These are phyloP conservation scores for Ophion slaviceki DNA, from an alignment of 2,888 invertebrate genomes.

Conservation along the genomic window DNA sequence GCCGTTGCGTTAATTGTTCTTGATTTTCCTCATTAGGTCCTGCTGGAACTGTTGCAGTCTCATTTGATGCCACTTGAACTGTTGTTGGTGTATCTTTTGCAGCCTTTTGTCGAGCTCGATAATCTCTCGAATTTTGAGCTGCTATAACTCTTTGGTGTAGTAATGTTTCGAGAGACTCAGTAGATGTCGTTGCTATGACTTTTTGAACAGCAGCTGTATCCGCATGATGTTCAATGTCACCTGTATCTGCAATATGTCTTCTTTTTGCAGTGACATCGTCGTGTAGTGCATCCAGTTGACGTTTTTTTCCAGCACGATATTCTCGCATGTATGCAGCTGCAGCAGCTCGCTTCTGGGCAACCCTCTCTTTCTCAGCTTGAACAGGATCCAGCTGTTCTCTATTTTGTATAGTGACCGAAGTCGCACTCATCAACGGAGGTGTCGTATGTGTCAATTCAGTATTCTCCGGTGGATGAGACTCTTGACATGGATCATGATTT, in stretches of 20 bases:
- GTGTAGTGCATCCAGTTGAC: background rate
- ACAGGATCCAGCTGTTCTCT: constrained; percentile 16
- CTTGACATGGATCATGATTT: constrained; percentile 7
- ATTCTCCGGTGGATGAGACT: constrained; percentile 6
- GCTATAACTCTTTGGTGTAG: background rate
- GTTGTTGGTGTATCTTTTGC: constrained; percentile 4
- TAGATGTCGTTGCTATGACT: constrained; percentile 7
- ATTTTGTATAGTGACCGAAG: constrained; percentile 8
- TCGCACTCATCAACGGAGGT: background rate
- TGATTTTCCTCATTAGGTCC: constrained; percentile 5
- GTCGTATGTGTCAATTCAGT: constrained; percentile 19
- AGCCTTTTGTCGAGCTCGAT: constrained; percentile 14
- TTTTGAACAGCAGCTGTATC: constrained; percentile 2
- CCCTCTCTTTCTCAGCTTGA: constrained; percentile 5
- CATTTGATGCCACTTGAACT: constrained; percentile 17
- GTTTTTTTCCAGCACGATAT: constrained; percentile 17
- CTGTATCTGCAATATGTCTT: constrained; percentile 11
- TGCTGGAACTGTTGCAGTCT: constrained; percentile 7
- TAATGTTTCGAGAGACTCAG: constrained; percentile 3
- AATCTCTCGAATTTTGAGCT: constrained; percentile 8
- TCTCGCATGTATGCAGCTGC: constrained; percentile 5
- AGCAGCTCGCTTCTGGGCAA: background rate
- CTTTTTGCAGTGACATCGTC: constrained; percentile 12
- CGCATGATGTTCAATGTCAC: constrained; percentile 6
- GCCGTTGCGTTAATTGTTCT: constrained; percentile 7